A percentile compares a stretch with the other conserved stretches of the same genome.
Evolutionary conservation across 1,140 invertebrate genomes (phyloP).

Genomic region (Uloborus diversus): DNA sequence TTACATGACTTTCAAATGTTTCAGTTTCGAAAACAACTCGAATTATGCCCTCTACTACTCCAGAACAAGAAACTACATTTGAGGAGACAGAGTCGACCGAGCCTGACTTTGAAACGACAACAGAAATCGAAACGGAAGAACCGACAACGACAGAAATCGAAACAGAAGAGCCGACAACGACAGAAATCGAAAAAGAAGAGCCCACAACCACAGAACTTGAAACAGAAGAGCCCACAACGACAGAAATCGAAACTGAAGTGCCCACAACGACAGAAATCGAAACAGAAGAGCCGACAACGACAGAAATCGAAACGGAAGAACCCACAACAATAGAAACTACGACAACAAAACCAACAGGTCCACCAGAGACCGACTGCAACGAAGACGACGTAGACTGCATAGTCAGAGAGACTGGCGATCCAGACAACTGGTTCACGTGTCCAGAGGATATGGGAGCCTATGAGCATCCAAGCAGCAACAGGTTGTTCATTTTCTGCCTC

Average conservation of each 20-base stretch:
- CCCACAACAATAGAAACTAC: neutral
- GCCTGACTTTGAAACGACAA: too few relatives aligned
- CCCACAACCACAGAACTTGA: neutral
- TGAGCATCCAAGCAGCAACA: slow-evolving; percentile 29
- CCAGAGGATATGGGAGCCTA: slow-evolving; percentile 33
- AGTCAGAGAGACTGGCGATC: slow-evolving; percentile 27
- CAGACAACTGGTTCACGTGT: slow-evolving; percentile 25
- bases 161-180: neutral
- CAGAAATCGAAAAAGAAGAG: too few relatives aligned
- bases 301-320: neutral
- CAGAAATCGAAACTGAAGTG: neutral
- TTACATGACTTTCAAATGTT: too few relatives aligned
- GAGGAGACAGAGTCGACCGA: too few relatives aligned
- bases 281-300: neutral
- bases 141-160: neutral
- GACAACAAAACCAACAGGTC: neutral
- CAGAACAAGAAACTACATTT: too few relatives aligned
- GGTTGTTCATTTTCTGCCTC: slow-evolving; percentile 31
- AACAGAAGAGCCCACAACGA: neutral
- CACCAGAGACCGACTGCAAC: slow-evolving; percentile 26
- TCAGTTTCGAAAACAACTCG: too few relatives aligned
- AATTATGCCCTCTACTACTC: too few relatives aligned
- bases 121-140: too few relatives aligned
- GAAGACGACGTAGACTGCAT: slow-evolving; percentile 45
- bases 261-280: neutral